Conservation (phyloP, 2,797 vertebrate genomes). For the Syngnathus rostellatus region DNA sequence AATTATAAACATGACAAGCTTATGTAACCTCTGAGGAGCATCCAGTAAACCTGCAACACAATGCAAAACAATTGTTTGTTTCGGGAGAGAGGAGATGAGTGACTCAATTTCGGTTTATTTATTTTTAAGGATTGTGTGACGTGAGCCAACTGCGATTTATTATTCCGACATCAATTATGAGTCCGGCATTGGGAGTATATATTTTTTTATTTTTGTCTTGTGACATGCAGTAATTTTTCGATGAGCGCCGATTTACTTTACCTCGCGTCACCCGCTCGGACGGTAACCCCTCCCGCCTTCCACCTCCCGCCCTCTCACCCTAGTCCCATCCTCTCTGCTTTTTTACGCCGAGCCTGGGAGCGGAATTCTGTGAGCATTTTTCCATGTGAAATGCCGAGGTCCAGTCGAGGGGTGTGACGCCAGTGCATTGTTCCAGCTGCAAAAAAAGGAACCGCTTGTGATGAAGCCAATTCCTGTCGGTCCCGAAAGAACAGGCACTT, state of each 20-base stretch:
- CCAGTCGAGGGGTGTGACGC: constrained; percentile 76
- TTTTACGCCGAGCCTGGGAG: constrained; percentile 71
- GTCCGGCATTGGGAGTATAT: background rate
- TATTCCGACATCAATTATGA: background rate
- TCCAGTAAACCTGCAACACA: constrained; percentile 31
- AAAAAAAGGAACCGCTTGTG: constrained; percentile 79
- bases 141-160: background rate
- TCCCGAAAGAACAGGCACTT: constrained; percentile 79
- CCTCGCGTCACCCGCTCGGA: constrained; percentile 36
- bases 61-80: constrained; percentile 4
- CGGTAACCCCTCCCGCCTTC: constrained; percentile 43
- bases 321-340: constrained; percentile 62
- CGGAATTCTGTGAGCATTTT: constrained; percentile 78
- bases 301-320: constrained; percentile 59
- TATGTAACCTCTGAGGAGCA: constrained; percentile 43
- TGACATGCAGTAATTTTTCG: constrained; percentile 3
- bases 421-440: constrained; percentile 74
- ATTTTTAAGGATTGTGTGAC: background rate
- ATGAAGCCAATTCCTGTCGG: constrained; percentile 77
- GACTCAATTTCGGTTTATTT: constrained; percentile 1
- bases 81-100: no score
- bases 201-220: background rate
- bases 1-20: constrained; percentile 51
- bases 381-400: constrained; percentile 77
- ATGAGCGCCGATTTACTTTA: constrained; percentile 13